These are phyloP conservation scores for Heliconius cydno DNA, from an alignment of 2,888 invertebrate species.

Conservation along the genomic window DNA sequence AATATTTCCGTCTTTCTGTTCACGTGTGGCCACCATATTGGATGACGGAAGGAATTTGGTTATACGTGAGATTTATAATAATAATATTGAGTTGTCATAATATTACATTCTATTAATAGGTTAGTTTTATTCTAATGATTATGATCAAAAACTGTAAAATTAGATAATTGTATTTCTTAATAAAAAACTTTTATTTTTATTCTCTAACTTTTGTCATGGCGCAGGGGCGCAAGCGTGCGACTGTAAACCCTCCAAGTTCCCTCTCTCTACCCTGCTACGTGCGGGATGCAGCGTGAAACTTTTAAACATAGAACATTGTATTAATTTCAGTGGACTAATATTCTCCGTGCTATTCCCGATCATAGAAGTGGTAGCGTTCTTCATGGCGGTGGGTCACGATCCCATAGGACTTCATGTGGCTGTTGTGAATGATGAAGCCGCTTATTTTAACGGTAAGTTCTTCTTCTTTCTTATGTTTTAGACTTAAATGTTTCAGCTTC, in stretches of 20 bases:
- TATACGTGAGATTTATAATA: constrained; percentile 3
- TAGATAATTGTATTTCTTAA: too few relatives aligned
- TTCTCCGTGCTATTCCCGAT: constrained; percentile 93
- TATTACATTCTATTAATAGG: background rate
- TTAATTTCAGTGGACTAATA: constrained; percentile 85
- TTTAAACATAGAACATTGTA: background rate
- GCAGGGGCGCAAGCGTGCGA: too few relatives aligned
- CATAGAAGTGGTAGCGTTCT: constrained; percentile 90
- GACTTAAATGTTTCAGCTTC: too few relatives aligned
- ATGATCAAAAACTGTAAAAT: too few relatives aligned
- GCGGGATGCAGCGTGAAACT: too few relatives aligned
- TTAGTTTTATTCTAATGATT: too few relatives aligned
- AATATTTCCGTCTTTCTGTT: constrained; percentile 24
- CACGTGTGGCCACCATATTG: constrained; percentile 34
- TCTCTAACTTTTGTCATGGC: too few relatives aligned
- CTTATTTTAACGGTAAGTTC: constrained; percentile 67
- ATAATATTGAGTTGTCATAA: background rate
- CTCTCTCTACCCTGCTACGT: too few relatives aligned
- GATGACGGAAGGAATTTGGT: constrained; percentile 30
- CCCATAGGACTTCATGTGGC: constrained; percentile 88
- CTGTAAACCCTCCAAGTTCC: too few relatives aligned
- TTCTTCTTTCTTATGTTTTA: too few relatives aligned
- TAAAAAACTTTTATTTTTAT: too few relatives aligned
- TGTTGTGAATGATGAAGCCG: constrained; percentile 90
- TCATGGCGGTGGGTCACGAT: constrained; percentile 90